Evolutionary conservation across 2,797 vertebrate genomes (phyloP), one percentile per base, ranked within the genome.

Genomic region (Halcyon leucocephala): DNA sequence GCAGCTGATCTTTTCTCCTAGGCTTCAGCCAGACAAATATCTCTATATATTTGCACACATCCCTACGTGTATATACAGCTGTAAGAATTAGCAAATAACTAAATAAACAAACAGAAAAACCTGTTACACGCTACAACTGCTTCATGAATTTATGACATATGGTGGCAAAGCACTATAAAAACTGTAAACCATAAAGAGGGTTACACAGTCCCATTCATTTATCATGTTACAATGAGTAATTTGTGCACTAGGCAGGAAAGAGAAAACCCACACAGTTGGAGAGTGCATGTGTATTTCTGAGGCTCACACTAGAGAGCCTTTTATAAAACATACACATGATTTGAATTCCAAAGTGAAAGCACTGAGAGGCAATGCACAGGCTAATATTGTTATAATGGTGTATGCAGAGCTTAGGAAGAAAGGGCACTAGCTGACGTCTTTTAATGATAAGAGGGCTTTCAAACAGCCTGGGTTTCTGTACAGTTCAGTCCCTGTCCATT

Each of bases 171-270:
- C 95, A 90, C 93, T 89, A 87, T 66, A 96, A 95, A 97, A 97
- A 70, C 58, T 85, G 91, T 96, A 97, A 95, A 89, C 85, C 86
- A 92, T 96, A 94, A 97, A 97, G 90, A 85, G 87, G 94, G 93
- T 91, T 96, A 93, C 91, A 77, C 58, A 88, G 88, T 62, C 85
- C 90, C 95, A 67, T 95, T 97, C 96, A 97, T 97, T 97, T 96
- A 98, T 97, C 97, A 97, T 88, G 92, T 97, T 97, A 93, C 95
- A 97, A 96, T 96, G 94, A 97, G 96, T 96, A 96, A 95, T 96
- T 91, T 95, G 86, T 96, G 92, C 88, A 97, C 82, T 66, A 96
- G 92, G 96, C 95, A 96, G 87, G 54, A 57, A 93, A 86, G 88
- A 93, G 87, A 94, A 97, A 97, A 95, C 71, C 86, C 93, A 96